These are phyloP conservation scores for Drosophila littoralis DNA, from an alignment of 1,140 invertebrate genomes.

Conservation along the genomic window DNA sequence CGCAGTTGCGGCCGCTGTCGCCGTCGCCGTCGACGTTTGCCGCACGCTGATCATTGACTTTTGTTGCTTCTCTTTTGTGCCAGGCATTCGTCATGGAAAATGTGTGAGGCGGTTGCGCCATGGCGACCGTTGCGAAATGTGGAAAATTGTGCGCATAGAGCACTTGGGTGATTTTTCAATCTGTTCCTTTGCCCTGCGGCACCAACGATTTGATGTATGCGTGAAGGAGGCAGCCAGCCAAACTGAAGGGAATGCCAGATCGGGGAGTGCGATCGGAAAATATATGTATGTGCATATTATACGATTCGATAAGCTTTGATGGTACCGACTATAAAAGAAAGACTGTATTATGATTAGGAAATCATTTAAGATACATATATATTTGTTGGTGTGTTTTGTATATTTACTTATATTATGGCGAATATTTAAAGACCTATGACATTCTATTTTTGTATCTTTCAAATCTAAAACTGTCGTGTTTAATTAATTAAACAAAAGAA, in stretches of 20 bases:
- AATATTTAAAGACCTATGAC: too few relatives aligned
- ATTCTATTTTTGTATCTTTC: too few relatives aligned
- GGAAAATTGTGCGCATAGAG: slow-evolving; percentile 44
- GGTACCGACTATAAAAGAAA: neutral
- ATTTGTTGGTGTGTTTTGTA: too few relatives aligned
- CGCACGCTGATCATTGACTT: slow-evolving; percentile 75
- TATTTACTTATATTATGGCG: too few relatives aligned
- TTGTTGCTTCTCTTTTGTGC: slow-evolving; percentile 75
- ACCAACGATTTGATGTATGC: neutral
- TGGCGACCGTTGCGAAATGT: slow-evolving; percentile 45
- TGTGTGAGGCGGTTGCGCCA: slow-evolving; percentile 50
- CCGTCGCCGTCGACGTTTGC: slow-evolving; percentile 17
- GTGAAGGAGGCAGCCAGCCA: neutral
- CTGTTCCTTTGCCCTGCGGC: slow-evolving; percentile 1
- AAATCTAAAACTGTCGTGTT: too few relatives aligned
- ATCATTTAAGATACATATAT: too few relatives aligned
- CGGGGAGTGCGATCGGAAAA: neutral
- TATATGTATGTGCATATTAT: neutral
- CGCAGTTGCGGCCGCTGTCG: slow-evolving; percentile 44
- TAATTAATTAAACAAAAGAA: neutral
- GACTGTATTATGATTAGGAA: too few relatives aligned
- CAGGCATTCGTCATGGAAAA: slow-evolving; percentile 73
- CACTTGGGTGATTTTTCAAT: slow-evolving; percentile 23
- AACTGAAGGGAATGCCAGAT: neutral
- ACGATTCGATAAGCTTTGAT: neutral